Evolutionary conservation across 1,140 invertebrate species (phyloP).

Genomic region (Macrobrachium nipponense): DNA sequence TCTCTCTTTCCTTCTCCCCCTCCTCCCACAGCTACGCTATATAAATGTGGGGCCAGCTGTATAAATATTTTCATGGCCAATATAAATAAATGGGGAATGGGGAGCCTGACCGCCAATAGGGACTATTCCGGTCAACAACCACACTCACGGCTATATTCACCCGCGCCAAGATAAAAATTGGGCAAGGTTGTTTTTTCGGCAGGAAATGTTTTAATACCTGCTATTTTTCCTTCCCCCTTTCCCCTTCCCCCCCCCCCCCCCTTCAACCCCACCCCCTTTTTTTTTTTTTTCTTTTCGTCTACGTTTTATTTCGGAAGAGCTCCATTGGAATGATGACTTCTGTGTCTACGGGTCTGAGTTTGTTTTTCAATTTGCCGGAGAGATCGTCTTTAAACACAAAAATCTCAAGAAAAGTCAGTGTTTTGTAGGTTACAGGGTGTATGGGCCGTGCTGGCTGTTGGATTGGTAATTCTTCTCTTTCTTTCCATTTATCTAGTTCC

Average conservation of each 20-base stretch:
- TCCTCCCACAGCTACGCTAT: conserved; percentile 45
- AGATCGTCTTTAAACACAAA: no score
- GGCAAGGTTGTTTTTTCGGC: background rate
- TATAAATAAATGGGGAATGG: conserved; percentile 60
- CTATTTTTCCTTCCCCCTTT: conserved; percentile 21
- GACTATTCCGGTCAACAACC: conserved; percentile 40
- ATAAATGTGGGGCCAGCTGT: conserved; percentile 57
- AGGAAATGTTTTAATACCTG: background rate
- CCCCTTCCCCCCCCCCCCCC: no score
- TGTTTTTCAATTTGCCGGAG: no score
- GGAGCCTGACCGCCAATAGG: conserved; percentile 46
- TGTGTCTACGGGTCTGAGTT: no score
- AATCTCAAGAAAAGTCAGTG: no score
- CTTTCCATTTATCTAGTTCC: no score
- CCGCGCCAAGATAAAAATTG: background rate
- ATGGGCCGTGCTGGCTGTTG: no score
- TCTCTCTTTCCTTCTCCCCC: background rate
- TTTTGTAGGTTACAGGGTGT: no score
- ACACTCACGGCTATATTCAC: background rate
- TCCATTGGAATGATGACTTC: no score
- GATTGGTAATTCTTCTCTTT: no score
- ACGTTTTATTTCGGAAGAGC: background rate
- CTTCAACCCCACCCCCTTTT: no score
- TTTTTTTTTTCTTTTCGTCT: background rate
- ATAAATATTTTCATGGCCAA: conserved; percentile 60